Evolutionary conservation across 1,140 invertebrate species (phyloP), one percentile per base, ranked within the genome.

Genomic region (Pseudomyrmex gracilis): DNA sequence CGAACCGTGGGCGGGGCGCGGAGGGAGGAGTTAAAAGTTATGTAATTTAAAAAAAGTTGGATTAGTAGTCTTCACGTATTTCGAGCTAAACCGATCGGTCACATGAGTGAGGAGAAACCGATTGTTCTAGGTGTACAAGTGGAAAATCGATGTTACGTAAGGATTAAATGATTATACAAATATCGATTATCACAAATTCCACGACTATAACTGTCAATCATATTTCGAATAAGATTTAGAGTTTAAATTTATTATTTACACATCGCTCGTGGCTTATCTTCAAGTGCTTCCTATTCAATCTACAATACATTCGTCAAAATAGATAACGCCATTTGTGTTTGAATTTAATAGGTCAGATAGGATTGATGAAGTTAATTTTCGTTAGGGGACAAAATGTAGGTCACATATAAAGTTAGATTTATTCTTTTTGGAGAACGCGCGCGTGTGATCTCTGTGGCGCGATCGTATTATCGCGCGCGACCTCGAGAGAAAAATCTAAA

Each of bases 321-420:
- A 70, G 1, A 71, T 17, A 68, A 68, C 8, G 1, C 12, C 43
- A 15, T 34, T 5, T 55, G 3, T 13, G 12, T 12, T 64, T 10
- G 55, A 47, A 12, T 60, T 71, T 60, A 34, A 0, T 8, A 58
- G 15, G 51, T 45, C 17, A 49, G 24, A 10, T 15, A 3, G 10
- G 49, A 55, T 58, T 4, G 71, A 86, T 71, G 71, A 76, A 53
- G 4, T 22, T 34, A 34, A 34, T 34, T 5, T 34, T 34, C 5
- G 34, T 34, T 34, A 34, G 34, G 7, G 7, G 5, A 34, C 34
- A 7, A 34, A 34, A 34, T 34, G 0, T 34, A 34, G 34, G 7
- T 34, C 34, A 5, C 34, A 5, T 34, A 5, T 34, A 34, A 34
- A 34, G 7, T 34, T 34, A 34, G 34, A 34, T 7, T 34, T 34